Conservation (phyloP, 2,888 invertebrate species). For the Drosophila anomalata region DNA sequence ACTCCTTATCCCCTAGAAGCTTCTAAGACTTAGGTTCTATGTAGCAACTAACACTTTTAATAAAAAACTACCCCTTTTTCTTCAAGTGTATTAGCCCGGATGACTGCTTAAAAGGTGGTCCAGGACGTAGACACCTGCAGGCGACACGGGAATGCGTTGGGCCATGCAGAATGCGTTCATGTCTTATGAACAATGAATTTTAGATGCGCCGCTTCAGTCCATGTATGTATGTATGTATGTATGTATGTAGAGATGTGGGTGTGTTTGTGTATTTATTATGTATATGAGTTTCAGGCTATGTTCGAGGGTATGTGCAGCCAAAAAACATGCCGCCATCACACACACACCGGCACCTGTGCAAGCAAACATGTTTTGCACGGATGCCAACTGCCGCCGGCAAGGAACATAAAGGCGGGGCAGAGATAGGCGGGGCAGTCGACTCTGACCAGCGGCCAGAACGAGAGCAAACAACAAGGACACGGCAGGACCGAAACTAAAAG, state of each 20-base stretch:
- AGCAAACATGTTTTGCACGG: constrained; percentile 50
- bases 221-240: constrained; percentile 5
- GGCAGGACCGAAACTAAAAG: constrained; percentile 69
- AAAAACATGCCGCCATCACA: constrained; percentile 59
- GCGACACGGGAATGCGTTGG: constrained; percentile 68
- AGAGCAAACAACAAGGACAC: constrained; percentile 68
- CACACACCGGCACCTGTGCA: constrained; percentile 37
- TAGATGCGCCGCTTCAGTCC: constrained; percentile 42
- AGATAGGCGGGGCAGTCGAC: neutral
- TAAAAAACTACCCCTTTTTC: neutral
- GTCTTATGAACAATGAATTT: constrained; percentile 76
- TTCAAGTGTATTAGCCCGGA: constrained; percentile 1
- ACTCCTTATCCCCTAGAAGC: too few species aligned
- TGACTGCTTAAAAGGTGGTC: constrained; percentile 10
- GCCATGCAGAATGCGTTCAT: constrained; percentile 73
- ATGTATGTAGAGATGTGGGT: neutral
- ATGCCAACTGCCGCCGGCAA: constrained; percentile 66
- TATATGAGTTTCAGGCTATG: constrained; percentile 2
- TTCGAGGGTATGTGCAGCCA: constrained; percentile 39
- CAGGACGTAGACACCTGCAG: constrained; percentile 49
- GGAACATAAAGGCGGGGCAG: neutral
- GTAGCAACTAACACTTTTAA: neutral
- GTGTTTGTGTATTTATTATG: constrained; percentile 29
- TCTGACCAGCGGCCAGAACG: constrained; percentile 51
- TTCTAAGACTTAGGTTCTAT: too few species aligned